Conservation (phyloP, 2,113 vertebrate species). For the Perca flavescens region DNA sequence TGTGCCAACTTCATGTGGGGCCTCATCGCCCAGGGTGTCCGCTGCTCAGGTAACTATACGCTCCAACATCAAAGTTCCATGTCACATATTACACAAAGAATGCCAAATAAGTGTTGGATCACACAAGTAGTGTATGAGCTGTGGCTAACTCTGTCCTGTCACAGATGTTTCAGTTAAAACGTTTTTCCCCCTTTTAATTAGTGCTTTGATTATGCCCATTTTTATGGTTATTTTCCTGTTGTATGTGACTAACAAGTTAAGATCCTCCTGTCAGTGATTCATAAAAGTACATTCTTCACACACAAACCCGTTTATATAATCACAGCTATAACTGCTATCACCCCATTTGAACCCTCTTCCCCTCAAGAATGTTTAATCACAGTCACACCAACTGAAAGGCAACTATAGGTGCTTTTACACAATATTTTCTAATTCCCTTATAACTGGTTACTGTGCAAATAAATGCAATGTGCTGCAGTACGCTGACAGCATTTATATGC, state of each 20-base stretch:
- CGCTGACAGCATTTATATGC: background rate
- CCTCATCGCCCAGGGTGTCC: conserved; percentile 97
- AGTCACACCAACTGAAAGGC: background rate
- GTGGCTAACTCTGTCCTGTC: background rate
- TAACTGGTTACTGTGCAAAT: background rate
- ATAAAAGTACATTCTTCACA: conserved; percentile 43
- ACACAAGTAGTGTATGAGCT: conserved; percentile 8
- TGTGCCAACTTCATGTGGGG: conserved; percentile 99
- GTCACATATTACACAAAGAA: conserved; percentile 9
- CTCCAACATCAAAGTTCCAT: background rate
- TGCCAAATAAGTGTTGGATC: background rate
- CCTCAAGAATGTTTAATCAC: background rate
- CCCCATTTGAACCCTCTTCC: conserved; percentile 1
- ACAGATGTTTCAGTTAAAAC: conserved; percentile 9
- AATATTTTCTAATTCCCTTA: background rate
- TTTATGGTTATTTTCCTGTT: conserved; percentile 19
- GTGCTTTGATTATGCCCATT: background rate
- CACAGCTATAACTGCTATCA: conserved; percentile 12
- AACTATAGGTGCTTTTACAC: background rate
- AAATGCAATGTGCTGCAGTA: background rate
- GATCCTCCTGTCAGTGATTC: conserved; percentile 18
- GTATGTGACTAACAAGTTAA: conserved; percentile 42
- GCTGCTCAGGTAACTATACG: conserved; percentile 92
- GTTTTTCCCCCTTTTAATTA: background rate
- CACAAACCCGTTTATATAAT: background rate